Percentiles rank a stretch among this genome's conserved stretches.
Conservation (phyloP, 2,888 invertebrate species). For the Chirona hameri region DNA sequence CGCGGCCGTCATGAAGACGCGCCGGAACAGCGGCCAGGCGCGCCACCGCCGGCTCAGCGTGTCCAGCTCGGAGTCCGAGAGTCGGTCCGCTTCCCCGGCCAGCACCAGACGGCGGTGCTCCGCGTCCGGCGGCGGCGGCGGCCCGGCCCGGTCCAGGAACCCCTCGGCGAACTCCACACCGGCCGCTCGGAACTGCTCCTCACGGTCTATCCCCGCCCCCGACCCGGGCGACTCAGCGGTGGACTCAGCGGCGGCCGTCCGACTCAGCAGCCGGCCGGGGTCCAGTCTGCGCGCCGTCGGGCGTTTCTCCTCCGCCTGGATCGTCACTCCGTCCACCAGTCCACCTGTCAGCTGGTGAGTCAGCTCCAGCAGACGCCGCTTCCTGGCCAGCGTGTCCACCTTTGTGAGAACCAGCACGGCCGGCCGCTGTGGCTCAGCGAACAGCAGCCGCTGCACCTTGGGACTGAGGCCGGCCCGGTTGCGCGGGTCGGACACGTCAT, state of each 20-base stretch:
- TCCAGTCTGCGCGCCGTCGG: neutral
- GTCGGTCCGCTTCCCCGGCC: neutral
- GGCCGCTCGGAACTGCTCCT: neutral
- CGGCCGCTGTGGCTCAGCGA: neutral
- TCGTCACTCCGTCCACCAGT: neutral
- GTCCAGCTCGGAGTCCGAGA: neutral
- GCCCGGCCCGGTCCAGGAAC: neutral
- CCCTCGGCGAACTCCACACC: slow-evolving; percentile 3
- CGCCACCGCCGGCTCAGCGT: slow-evolving; percentile 4
- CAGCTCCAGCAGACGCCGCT: slow-evolving; percentile 13
- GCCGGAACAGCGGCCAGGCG: slow-evolving; percentile 24
- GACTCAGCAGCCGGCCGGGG: neutral
- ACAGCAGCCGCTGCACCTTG: slow-evolving; percentile 28
- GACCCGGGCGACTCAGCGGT: neutral
- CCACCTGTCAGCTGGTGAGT: neutral
- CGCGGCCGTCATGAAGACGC: slow-evolving; percentile 7
- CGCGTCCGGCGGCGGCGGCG: neutral
- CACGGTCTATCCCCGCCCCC: neutral
- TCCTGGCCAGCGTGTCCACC: slow-evolving; percentile 1
- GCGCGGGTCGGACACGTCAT: slow-evolving; percentile 22
- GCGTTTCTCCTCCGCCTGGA: neutral
- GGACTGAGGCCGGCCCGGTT: neutral
- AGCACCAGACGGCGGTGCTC: slow-evolving; percentile 12
- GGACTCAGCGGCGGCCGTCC: no score
- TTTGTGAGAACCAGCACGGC: slow-evolving; percentile 22